Percentiles rank a stretch among this genome's conserved stretches.
These are phyloP conservation scores for Hirundichthys speculiger DNA, from an alignment of 2,113 vertebrate genomes.

Conservation along the genomic window DNA sequence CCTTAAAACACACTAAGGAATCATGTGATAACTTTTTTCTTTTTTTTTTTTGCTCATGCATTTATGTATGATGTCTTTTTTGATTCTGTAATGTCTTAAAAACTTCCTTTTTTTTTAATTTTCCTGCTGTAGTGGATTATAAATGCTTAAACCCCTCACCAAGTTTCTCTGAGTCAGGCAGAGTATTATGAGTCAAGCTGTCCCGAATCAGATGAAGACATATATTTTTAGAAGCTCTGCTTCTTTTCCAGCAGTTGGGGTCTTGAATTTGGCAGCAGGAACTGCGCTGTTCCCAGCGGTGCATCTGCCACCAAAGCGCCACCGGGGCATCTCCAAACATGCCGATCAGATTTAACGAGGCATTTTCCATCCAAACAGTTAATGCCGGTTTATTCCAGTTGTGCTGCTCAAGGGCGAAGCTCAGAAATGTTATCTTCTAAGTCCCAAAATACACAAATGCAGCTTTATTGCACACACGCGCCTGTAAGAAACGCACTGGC, in stretches of 20 bases:
- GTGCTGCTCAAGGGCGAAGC: slow-evolving; percentile 61
- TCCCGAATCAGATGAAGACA: slow-evolving; percentile 68
- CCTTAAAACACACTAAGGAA: not conserved
- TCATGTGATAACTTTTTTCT: no score
- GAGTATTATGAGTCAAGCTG: slow-evolving; percentile 46
- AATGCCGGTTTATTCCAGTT: slow-evolving; percentile 66
- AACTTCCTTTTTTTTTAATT: not conserved
- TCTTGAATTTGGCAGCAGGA: slow-evolving; percentile 57
- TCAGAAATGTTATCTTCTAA: slow-evolving; percentile 70
- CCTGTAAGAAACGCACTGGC: slow-evolving; percentile 12
- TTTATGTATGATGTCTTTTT: no score
- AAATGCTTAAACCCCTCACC: slow-evolving; percentile 43
- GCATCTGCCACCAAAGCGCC: no score
- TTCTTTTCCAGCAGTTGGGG: slow-evolving; percentile 39
- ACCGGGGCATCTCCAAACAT: slow-evolving; percentile 66
- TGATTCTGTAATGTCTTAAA: no score
- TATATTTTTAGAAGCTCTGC: slow-evolving; percentile 41
- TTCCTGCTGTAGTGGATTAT: slow-evolving; percentile 43
- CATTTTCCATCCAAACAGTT: slow-evolving; percentile 67
- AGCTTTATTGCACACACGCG: slow-evolving; percentile 54
- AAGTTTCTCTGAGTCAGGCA: slow-evolving; percentile 57
- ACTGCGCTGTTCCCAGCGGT: slow-evolving; percentile 59
- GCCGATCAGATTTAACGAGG: slow-evolving; percentile 73
- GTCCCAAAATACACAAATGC: slow-evolving; percentile 64
- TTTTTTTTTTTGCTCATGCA: no score